Percentiles rank a stretch among this genome's conserved stretches.
Evolutionary conservation across 2,113 vertebrate species (phyloP).

Genomic region (Actinemys pallida): DNA sequence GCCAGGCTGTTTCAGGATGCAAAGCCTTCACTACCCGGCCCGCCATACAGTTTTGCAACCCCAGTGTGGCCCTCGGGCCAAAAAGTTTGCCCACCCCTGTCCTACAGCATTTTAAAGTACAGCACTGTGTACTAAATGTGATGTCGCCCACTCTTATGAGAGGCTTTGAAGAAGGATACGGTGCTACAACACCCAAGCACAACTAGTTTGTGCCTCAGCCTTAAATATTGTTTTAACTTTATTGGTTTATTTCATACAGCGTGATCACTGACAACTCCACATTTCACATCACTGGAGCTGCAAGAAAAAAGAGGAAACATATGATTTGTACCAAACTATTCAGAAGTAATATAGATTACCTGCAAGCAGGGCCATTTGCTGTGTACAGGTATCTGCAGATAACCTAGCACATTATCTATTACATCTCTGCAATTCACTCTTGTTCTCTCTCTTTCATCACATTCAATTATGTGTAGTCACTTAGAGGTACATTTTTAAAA

Average conservation of each 20-base stretch:
- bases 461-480: conserved; percentile 71
- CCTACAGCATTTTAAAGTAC: not conserved
- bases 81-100: too few species aligned
- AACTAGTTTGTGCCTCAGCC: not conserved
- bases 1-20: too few species aligned
- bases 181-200: not conserved
- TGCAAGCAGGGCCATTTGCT: conserved; percentile 73
- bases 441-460: conserved; percentile 73
- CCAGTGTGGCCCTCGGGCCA: too few species aligned
- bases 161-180: not conserved
- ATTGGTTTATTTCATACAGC: conserved; percentile 30
- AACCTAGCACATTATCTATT: conserved; percentile 63
- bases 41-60: too few species aligned
- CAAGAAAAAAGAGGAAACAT: conserved; percentile 27
- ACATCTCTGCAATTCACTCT: conserved; percentile 62
- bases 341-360: conserved; percentile 63
- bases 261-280: conserved; percentile 13
- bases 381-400: conserved; percentile 39
- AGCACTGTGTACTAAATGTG: not conserved
- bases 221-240: not conserved
- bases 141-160: not conserved
- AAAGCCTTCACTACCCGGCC: too few species aligned
- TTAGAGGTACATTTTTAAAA: conserved; percentile 75
- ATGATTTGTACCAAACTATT: conserved; percentile 70
- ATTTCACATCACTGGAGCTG: conserved; percentile 38